A percentile compares a stretch with the other conserved stretches of the same genome.
phyloP scores from a whole-genome alignment of 2,888 invertebrate species.

The Amorpha juglandis region DNA sequence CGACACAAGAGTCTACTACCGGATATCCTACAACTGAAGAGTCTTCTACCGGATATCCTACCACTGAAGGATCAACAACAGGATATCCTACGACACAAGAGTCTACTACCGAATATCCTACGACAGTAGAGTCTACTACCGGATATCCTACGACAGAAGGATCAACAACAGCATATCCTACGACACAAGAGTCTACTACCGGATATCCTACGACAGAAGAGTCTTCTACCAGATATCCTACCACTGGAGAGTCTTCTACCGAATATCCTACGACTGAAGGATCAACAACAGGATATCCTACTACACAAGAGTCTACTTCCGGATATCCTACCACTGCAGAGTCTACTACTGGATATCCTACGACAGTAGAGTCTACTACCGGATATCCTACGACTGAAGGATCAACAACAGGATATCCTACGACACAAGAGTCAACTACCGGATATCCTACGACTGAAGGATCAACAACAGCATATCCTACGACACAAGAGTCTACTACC shows the following conservation, averaged over 20 bases:
- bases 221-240: background rate
- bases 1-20: conserved; percentile 11
- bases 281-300: background rate
- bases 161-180: conserved; percentile 1
- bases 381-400: background rate
- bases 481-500: conserved; percentile 1
- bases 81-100: background rate
- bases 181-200: conserved; percentile 1
- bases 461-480: background rate
- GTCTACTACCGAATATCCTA: conserved; percentile 22
- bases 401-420: background rate
- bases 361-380: conserved; percentile 4
- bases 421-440: background rate
- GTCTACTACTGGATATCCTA: background rate
- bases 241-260: background rate
- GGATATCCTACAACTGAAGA: background rate
- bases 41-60: background rate
- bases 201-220: conserved; percentile 5
- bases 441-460: background rate
- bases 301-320: background rate
- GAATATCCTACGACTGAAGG: background rate
- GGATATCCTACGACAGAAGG: conserved; percentile 14
- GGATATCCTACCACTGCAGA: background rate
- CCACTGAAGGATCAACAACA: conserved; percentile 20
- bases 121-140: conserved; percentile 19